Conservation (phyloP, 1,140 invertebrate species). For the Microvelia longipes region DNA sequence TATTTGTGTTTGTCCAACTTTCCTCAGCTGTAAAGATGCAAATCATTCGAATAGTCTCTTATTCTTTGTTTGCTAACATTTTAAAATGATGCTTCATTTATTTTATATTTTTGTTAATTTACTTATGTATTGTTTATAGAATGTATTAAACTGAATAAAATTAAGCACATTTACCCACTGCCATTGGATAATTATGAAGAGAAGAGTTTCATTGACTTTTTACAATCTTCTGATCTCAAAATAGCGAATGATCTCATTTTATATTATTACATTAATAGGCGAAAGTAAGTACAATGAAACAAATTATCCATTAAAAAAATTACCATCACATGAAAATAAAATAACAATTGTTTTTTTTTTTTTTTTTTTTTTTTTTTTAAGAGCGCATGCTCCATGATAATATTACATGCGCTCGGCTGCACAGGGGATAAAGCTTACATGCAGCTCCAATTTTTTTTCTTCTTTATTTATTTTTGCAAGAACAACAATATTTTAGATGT, state of each 20-base stretch:
- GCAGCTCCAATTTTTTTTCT: no score
- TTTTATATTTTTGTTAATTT: neutral
- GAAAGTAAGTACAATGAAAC: neutral
- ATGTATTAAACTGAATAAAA: neutral
- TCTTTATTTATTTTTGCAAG: no score
- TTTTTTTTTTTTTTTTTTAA: no score
- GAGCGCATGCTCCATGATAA: no score
- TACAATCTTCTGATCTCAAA: neutral
- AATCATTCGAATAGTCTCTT: neutral
- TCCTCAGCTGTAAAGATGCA: no score
- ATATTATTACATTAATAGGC: neutral
- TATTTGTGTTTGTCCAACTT: no score
- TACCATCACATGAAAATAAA: no score
- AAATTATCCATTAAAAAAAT: neutral
- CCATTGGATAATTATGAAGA: neutral
- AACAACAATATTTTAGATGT: no score
- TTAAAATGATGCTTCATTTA: no score
- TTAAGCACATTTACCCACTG: neutral
- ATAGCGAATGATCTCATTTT: neutral
- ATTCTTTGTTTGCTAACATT: neutral
- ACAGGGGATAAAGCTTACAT: no score
- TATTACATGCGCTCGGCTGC: no score
- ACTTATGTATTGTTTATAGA: neutral
- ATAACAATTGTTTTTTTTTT: no score
- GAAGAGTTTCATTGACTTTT: neutral